Base-by-base conservation (phyloP, 2,888 invertebrate genomes). In the Leucania comma region DNA sequence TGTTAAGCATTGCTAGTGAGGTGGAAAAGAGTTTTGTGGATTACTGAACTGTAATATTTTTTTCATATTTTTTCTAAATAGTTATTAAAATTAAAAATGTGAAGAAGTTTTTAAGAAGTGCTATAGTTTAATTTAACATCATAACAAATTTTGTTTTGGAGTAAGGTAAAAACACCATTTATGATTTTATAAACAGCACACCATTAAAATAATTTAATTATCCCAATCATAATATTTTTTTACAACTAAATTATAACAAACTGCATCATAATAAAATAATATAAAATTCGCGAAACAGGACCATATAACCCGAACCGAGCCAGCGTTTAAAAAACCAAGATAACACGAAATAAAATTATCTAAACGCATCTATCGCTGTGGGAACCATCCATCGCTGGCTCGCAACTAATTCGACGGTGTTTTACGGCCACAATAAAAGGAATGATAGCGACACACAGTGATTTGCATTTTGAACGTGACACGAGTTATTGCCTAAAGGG, bases 401-500 rank as follows among this genome's bases (percentile, higher is more conserved):
- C 77, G 74, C 83, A 87, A 86, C 86, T 87, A 88, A 89, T 90
- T 88, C 86, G 84, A 83, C 82, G 84, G 74, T 82, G 82, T 83
- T 90, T 90, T 90, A 89, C 85, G 81, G 80, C 87, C 69, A 72
- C 86, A 81, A 89, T 90, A 90, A 91, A 89, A 89, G 89, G 86
- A 89, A 90, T 89, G 89, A 89, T 89, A 88, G 88, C 87, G 87
- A 89, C 87, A 87, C 85, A 86, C 86, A 73, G 75, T 79, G 74
- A 86, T 86, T 86, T 86, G 82, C 86, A 86, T 85, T 84, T 86
- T 78, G 81, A 80, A 73, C 76, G 74, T 79, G 80, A 72, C 78
- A 75, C 78, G 82, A 79, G 82, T 82, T 81, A 82, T 75, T 68
- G 74, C 74, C 54, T 53, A 59, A 72, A 78, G 83, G 79, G 78